These are phyloP conservation scores for Nysson spinosus DNA, from an alignment of 2,888 invertebrate species.

Conservation along the genomic window DNA sequence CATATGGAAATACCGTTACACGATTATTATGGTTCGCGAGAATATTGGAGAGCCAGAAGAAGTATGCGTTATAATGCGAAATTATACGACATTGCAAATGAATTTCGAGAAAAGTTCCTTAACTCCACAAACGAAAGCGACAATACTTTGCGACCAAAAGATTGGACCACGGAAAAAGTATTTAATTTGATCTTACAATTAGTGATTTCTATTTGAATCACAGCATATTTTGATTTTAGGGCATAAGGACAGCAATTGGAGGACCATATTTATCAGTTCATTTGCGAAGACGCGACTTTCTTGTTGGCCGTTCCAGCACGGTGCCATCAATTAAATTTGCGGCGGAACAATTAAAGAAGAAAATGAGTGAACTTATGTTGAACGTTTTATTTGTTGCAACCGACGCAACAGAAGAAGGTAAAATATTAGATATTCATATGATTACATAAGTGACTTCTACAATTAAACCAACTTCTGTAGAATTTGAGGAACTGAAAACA, in stretches of 20 bases:
- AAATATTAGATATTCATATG: too few species aligned
- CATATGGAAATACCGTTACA: conserved; percentile 93
- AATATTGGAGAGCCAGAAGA: conserved; percentile 91
- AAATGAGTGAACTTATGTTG: conserved; percentile 80
- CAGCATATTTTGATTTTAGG: conserved; percentile 64
- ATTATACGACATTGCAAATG: conserved; percentile 83
- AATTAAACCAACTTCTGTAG: conserved; percentile 69
- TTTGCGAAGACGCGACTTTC: conserved; percentile 92
- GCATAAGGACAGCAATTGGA: conserved; percentile 80
- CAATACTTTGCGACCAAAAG: conserved; percentile 79
- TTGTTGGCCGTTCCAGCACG: conserved; percentile 84
- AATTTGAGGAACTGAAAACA: conserved; percentile 78
- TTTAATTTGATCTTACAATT: neutral
- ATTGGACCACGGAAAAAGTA: conserved; percentile 83
- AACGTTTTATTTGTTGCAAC: conserved; percentile 89
- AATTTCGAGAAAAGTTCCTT: conserved; percentile 82
- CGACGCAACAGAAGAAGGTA: conserved; percentile 84
- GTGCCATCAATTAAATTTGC: conserved; percentile 89
- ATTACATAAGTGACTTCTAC: too few species aligned
- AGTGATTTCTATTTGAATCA: neutral
- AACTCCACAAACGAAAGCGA: conserved; percentile 82
- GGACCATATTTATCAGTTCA: conserved; percentile 91
- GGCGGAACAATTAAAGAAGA: conserved; percentile 84
- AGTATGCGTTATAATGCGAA: conserved; percentile 93
- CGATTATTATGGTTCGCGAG: conserved; percentile 88